A percentile compares a stretch with the other conserved stretches of the same genome.
These are phyloP conservation scores for Zygothrica quintamaculata DNA, from an alignment of 2,888 invertebrate species.

Conservation along the genomic window DNA sequence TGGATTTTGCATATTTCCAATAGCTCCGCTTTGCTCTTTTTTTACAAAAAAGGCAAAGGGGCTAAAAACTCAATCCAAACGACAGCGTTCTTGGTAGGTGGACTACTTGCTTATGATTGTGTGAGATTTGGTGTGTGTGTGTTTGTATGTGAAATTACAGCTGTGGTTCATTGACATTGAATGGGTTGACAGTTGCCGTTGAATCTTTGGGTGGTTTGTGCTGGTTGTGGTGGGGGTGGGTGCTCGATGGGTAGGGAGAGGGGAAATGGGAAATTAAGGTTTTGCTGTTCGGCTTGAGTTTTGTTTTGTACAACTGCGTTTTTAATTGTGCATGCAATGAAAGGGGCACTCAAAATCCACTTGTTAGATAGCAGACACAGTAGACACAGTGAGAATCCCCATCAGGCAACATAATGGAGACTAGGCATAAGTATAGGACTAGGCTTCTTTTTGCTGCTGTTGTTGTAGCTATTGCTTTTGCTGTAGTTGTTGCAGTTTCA, in stretches of 20 bases:
- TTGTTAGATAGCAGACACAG: conserved; percentile 47
- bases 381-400: conserved; percentile 35
- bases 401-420: conserved; percentile 31
- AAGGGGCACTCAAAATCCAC: conserved; percentile 73
- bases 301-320: conserved; percentile 72
- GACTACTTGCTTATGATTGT: conserved; percentile 2
- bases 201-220: conserved; percentile 20
- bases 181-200: conserved; percentile 58
- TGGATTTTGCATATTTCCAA: no score
- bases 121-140: conserved; percentile 10
- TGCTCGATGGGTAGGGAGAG: conserved; percentile 7
- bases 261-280: no score
- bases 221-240: conserved; percentile 1
- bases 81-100: conserved; percentile 46
- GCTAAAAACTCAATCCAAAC: conserved; percentile 60
- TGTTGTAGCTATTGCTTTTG: conserved; percentile 25
- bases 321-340: conserved; percentile 79
- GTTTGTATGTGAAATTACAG: conserved; percentile 45
- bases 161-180: conserved; percentile 75
- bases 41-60: no score
- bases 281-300: conserved; percentile 30
- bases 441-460: conserved; percentile 57
- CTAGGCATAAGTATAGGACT: conserved; percentile 26
- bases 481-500: conserved; percentile 26
- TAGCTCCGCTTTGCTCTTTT: no score